Evolutionary conservation across 2,888 invertebrate species (phyloP), one percentile per base, ranked within the genome.

Genomic region (Stratiomys singularior): DNA sequence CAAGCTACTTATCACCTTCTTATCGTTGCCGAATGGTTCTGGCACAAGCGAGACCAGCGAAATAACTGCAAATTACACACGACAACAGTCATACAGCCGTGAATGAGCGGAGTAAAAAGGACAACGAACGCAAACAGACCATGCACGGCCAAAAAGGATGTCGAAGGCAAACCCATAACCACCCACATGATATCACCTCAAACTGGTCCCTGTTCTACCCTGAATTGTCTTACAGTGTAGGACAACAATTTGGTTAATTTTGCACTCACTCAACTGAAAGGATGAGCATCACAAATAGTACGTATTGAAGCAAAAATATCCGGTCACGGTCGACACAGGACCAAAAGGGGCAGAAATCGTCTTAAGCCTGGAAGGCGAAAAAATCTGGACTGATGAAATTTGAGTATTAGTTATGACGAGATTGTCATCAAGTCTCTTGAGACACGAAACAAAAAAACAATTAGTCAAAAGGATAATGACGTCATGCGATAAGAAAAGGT

Each of bases 21-120:
- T 64, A 64, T 64, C 64, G 64, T 64, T 30, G 15, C 30, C 64
- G n/a, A 64, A 28, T 30, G 28, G 1, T 25, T 4, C 11, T 9
- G 58, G 11, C 58, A 25, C n/a, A 9, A 21, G 23, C 11, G 3
- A 21, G 23, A 25, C 28, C 64, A n/a, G n/a, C 64, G n/a, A 64
- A 64, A 64, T 64, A 64, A 64, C 64, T 64, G 30, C 64, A 64
- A 64, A 64, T 64, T 64, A 64, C 28, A 64, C 28, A 64, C 28
- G 23, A 64, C 11, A 25, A 13, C 28, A 64, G 1, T 15, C 64
- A 30, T 52, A 18, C 15, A 52, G 52, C 9, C 9, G 9, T 37
- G 37, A 37, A 18, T 37, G 37, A 37, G 15, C 4, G 7, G 52
- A 52, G 52, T 52, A 52, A n/a, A 18, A 18, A 52, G 52, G 52